These are phyloP conservation scores for Steinernema feltiae DNA, from an alignment of 1,140 invertebrate genomes.

Conservation along the genomic window DNA sequence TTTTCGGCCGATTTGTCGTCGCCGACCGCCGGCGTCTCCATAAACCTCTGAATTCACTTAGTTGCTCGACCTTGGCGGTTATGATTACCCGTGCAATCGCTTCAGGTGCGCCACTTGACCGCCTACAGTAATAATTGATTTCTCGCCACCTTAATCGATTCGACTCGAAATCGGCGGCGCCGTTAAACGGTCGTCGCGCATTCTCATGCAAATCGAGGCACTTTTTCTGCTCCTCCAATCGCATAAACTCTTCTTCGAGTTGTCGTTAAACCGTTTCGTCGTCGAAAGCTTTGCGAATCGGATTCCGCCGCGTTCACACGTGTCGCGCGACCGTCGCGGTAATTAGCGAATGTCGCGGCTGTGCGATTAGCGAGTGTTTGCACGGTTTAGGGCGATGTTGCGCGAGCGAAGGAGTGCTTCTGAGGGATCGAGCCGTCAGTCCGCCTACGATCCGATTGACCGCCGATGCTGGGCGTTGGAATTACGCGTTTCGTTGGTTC, in stretches of 20 bases:
- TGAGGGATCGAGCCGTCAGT: not conserved
- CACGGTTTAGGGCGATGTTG: not conserved
- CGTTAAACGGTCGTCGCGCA: too few relatives aligned
- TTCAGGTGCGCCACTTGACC: not conserved
- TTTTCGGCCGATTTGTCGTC: not conserved
- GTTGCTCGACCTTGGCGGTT: not conserved
- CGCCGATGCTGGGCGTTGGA: not conserved
- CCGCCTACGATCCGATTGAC: not conserved
- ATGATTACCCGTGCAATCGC: not conserved
- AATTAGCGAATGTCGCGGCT: not conserved
- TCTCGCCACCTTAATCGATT: not conserved
- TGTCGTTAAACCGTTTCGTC: not conserved
- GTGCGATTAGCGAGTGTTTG: not conserved
- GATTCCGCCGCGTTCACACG: not conserved
- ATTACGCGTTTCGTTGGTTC: not conserved
- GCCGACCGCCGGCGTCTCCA: not conserved
- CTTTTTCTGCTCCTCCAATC: too few relatives aligned
- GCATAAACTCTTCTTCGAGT: not conserved
- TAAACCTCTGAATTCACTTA: not conserved
- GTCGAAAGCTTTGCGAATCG: not conserved
- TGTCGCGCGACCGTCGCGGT: not conserved
- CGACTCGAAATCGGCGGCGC: not conserved
- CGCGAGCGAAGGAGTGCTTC: too few relatives aligned
- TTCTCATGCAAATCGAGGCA: not conserved
- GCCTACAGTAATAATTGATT: slow-evolving; percentile 15